Evolutionary conservation across 2,888 invertebrate species (phyloP).

Genomic region (Lycophotia porphyrea): DNA sequence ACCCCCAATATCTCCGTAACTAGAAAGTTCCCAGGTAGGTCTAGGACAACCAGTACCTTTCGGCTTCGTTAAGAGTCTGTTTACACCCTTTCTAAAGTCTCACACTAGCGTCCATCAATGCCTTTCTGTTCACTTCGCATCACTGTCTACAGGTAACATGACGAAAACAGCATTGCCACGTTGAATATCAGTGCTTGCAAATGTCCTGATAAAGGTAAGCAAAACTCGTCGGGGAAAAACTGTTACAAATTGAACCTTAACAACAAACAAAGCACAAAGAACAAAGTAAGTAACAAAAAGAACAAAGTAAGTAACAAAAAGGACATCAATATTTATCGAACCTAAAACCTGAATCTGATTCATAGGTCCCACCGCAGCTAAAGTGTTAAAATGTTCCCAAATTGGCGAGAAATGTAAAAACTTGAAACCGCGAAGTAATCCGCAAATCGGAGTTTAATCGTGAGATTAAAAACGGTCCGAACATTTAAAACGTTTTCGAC

Average conservation of each 20-base stretch:
- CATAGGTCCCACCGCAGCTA: conserved; percentile 23
- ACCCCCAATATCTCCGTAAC: no score
- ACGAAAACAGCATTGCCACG: not conserved
- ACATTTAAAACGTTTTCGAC: conserved; percentile 54
- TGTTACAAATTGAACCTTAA: not conserved
- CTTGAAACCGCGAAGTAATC: conserved; percentile 37
- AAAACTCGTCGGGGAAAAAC: not conserved
- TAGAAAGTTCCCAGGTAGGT: no score
- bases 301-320: not conserved
- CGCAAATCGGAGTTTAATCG: conserved; percentile 46
- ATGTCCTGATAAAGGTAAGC: not conserved
- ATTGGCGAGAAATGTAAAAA: conserved; percentile 18
- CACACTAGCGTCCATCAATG: not conserved
- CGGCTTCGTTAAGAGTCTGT: no score
- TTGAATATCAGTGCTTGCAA: not conserved
- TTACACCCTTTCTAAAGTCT: no score
- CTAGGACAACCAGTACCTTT: no score
- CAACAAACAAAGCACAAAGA: not conserved
- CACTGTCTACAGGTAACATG: not conserved
- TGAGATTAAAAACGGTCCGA: conserved; percentile 35
- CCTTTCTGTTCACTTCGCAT: not conserved
- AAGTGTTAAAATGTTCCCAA: conserved; percentile 36
- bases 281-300: not conserved
- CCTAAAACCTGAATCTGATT: conserved; percentile 19
- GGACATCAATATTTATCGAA: conserved; percentile 4